These are phyloP conservation scores for Hedya salicella DNA, from an alignment of 2,888 invertebrate genomes.

Conservation along the genomic window DNA sequence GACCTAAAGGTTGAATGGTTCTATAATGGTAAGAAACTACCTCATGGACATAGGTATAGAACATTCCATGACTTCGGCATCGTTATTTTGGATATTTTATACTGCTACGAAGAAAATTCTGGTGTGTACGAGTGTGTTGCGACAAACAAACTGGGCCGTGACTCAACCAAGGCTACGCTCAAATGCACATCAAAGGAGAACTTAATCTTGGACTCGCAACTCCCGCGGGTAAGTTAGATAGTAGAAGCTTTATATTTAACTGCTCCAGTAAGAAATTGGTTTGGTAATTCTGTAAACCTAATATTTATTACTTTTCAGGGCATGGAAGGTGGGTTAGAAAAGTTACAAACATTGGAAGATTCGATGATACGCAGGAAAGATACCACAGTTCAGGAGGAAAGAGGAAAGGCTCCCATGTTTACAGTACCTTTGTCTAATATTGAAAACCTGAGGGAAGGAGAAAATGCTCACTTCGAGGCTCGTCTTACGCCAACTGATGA, in stretches of 20 bases:
- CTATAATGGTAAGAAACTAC: conserved; percentile 95
- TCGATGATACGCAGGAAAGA: conserved; percentile 92
- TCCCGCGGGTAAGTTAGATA: conserved; percentile 89
- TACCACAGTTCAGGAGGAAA: conserved; percentile 89
- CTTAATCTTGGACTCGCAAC: conserved; percentile 95
- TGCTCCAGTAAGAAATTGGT: no score
- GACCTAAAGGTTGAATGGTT: conserved; percentile 98
- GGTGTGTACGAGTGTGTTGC: conserved; percentile 97
- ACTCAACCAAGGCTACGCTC: conserved; percentile 92
- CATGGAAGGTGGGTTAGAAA: conserved; percentile 97
- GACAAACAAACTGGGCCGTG: conserved; percentile 95
- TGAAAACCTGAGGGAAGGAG: conserved; percentile 94
- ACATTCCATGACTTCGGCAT: conserved; percentile 99
- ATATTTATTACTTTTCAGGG: conserved; percentile 80
- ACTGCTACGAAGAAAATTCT: conserved; percentile 98
- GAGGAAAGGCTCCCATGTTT: conserved; percentile 95
- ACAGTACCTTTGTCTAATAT: conserved; percentile 95
- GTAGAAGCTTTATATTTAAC: conserved; percentile 7
- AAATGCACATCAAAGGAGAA: conserved; percentile 95
- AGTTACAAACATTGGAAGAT: conserved; percentile 96
- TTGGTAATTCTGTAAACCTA: no score
- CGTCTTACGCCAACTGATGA: conserved; percentile 95
- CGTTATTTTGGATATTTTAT: conserved; percentile 97
- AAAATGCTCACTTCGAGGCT: conserved; percentile 96
- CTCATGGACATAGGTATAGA: conserved; percentile 97